These are phyloP conservation scores for Gobiocypris rarus DNA, from an alignment of 2,113 vertebrate genomes.

Conservation along the genomic window DNA sequence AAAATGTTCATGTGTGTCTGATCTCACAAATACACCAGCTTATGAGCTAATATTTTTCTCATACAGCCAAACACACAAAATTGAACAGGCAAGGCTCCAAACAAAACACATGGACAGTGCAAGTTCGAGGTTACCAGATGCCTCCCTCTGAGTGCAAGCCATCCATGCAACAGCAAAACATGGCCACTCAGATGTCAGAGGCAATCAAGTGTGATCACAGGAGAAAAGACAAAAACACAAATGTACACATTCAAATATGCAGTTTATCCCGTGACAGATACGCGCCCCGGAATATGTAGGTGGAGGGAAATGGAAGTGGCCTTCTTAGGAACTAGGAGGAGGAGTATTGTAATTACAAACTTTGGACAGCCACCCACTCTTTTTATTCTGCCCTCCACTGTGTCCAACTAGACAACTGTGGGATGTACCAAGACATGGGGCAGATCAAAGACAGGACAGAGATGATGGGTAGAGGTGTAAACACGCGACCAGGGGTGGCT, in stretches of 20 bases:
- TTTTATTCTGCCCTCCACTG: neutral
- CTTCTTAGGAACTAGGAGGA: neutral
- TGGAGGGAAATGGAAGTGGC: conserved; percentile 2
- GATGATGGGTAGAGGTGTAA: conserved; percentile 7
- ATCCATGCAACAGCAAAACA: conserved; percentile 11
- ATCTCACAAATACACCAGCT: neutral
- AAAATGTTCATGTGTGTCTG: neutral
- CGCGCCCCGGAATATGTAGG: neutral
- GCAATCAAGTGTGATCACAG: conserved; percentile 12
- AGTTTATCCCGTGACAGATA: conserved; percentile 10
- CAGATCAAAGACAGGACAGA: conserved; percentile 21
- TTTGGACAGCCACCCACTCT: conserved; percentile 51
- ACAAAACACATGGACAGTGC: neutral
- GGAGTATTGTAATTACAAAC: conserved; percentile 15
- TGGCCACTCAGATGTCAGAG: neutral
- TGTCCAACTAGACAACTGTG: neutral
- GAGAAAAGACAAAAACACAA: conserved; percentile 1
- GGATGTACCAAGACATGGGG: neutral
- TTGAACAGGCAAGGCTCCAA: neutral
- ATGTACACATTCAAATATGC: conserved; percentile 13
- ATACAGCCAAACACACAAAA: neutral
- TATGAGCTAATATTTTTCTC: conserved; percentile 7
- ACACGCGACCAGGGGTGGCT: conserved; percentile 30
- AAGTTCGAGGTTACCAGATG: neutral
- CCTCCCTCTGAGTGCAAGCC: neutral